Percentiles rank a stretch among this genome's conserved stretches.
phyloP scores from a whole-genome alignment of 2,797 vertebrate genomes.

The Aplochiton taeniatus region DNA sequence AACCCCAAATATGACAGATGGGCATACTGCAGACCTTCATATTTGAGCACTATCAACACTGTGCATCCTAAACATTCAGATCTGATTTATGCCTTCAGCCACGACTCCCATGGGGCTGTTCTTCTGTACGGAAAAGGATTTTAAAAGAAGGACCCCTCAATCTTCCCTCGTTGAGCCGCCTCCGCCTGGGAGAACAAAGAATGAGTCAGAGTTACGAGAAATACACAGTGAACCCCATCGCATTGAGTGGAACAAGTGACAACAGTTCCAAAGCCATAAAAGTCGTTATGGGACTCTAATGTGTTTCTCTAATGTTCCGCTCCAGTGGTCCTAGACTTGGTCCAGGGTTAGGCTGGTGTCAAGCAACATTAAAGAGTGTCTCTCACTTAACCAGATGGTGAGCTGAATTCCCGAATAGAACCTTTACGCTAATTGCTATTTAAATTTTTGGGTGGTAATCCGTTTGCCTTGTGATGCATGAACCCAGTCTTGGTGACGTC shows the following conservation, averaged over 20 bases:
- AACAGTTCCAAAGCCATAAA: constrained; percentile 33
- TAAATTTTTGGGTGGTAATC: too few species aligned
- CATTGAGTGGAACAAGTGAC: constrained; percentile 37
- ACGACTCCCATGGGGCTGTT: constrained; percentile 4
- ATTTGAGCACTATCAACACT: neutral
- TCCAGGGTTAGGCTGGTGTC: constrained; percentile 12
- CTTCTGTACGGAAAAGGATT: neutral
- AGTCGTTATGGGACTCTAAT: constrained; percentile 37
- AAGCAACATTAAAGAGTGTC: constrained; percentile 12
- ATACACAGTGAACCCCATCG: neutral
- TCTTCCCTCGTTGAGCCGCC: constrained; percentile 2
- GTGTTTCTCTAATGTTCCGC: constrained; percentile 15
- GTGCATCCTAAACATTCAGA: neutral
- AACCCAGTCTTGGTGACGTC: too few species aligned
- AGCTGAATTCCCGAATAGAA: too few species aligned
- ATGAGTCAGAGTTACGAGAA: constrained; percentile 63
- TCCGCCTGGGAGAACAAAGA: constrained; percentile 5
- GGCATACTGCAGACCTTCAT: neutral
- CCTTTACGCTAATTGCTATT: too few species aligned
- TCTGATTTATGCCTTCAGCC: neutral
- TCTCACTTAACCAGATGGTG: neutral
- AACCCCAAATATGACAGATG: neutral
- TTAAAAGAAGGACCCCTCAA: constrained; percentile 11
- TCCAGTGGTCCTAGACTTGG: constrained; percentile 27
- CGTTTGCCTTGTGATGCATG: too few species aligned